phyloP scores from a whole-genome alignment of 1,140 invertebrate species.

The Drosophila willistoni region DNA sequence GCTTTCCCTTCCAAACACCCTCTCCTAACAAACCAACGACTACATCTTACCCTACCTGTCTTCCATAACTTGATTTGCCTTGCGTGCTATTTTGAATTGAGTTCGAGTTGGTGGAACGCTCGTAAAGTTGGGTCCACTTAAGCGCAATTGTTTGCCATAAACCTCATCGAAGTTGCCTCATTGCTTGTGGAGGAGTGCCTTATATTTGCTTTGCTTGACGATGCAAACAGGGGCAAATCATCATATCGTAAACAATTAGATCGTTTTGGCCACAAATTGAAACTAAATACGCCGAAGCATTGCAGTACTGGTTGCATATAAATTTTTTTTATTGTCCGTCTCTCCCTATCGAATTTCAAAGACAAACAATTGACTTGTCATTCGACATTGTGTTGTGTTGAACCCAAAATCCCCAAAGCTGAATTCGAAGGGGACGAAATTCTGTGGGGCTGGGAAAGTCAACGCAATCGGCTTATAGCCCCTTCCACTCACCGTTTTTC shows the following conservation, averaged over 20 bases:
- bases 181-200: slow-evolving; percentile 1
- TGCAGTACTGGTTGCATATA: slow-evolving; percentile 39
- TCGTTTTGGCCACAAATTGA: slow-evolving; percentile 66
- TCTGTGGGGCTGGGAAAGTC: slow-evolving; percentile 55
- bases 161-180: slow-evolving; percentile 39
- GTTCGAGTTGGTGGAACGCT: slow-evolving; percentile 54
- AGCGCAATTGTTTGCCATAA: slow-evolving; percentile 78
- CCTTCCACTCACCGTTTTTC: slow-evolving; percentile 48
- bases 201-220: slow-evolving; percentile 3
- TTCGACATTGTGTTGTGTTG: slow-evolving; percentile 64
- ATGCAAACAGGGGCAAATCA: slow-evolving; percentile 35
- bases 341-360: slow-evolving; percentile 43
- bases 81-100: slow-evolving; percentile 75
- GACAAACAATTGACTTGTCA: slow-evolving; percentile 78
- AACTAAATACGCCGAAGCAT: slow-evolving; percentile 63
- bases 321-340: slow-evolving; percentile 17
- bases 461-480: slow-evolving; percentile 74
- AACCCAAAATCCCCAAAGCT: slow-evolving; percentile 39
- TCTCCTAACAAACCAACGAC: too few relatives aligned
- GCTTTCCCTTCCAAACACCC: too few relatives aligned
- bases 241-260: slow-evolving; percentile 72
- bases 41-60: too few relatives aligned
- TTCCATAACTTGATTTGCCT: slow-evolving; percentile 73
- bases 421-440: slow-evolving; percentile 32
- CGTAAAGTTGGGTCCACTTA: slow-evolving; percentile 77